Evolutionary conservation across 2,888 invertebrate species (phyloP).

Genomic region (Cetonia aurata): DNA sequence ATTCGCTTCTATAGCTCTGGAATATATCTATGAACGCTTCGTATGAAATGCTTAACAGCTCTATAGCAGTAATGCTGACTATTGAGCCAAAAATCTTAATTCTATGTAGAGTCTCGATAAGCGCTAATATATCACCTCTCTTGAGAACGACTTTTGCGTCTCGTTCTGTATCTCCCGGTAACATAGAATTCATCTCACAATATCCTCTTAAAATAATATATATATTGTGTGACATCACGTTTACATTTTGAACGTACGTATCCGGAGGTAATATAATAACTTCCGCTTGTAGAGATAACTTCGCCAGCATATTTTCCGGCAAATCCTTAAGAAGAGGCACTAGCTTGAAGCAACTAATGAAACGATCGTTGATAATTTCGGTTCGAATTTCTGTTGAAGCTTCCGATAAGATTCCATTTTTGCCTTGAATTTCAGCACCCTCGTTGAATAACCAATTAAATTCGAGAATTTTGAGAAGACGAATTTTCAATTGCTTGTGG

Average conservation of each 20-base stretch:
- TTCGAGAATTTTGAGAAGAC: slow-evolving; percentile 43
- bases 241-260: slow-evolving; percentile 43
- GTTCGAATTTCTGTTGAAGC: slow-evolving; percentile 43
- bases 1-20: slow-evolving; percentile 41
- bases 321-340: slow-evolving; percentile 41
- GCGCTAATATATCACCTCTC: slow-evolving; percentile 44
- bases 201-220: slow-evolving; percentile 44
- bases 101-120: slow-evolving; percentile 44
- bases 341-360: slow-evolving; percentile 42
- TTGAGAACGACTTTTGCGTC: slow-evolving; percentile 41
- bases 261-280: slow-evolving; percentile 44
- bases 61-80: slow-evolving; percentile 42
- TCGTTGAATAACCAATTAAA: slow-evolving; percentile 44
- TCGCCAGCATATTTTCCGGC: slow-evolving; percentile 27
- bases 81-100: slow-evolving; percentile 43
- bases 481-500: slow-evolving; percentile 34
- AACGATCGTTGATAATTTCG: slow-evolving; percentile 43
- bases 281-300: slow-evolving; percentile 42
- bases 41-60: slow-evolving; percentile 42
- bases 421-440: slow-evolving; percentile 44
- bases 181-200: slow-evolving; percentile 44
- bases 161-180: slow-evolving; percentile 46
- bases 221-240: slow-evolving; percentile 43
- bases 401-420: slow-evolving; percentile 43
- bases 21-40: slow-evolving; percentile 43